These are phyloP conservation scores for Chionomys nivalis DNA, from an alignment of 2,113 vertebrate genomes.

Conservation along the genomic window DNA sequence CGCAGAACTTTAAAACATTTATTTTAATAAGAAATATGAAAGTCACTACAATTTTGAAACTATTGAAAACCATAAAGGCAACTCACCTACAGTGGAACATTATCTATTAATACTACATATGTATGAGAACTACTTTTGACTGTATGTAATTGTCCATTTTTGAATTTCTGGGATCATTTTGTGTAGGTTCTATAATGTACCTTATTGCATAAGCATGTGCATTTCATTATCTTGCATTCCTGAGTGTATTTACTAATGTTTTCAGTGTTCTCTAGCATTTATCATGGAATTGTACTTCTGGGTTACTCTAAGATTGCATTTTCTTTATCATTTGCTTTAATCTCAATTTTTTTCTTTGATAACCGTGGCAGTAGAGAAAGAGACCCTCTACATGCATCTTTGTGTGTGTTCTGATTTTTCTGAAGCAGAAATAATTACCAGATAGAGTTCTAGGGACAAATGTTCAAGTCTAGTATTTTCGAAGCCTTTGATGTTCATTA, in stretches of 20 bases:
- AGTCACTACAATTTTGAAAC: not conserved
- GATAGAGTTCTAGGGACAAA: not conserved
- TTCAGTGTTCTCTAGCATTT: not conserved
- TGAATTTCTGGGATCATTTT: not conserved
- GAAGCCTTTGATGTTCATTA: not conserved
- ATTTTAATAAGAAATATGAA: not conserved
- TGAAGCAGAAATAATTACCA: not conserved
- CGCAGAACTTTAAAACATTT: not conserved
- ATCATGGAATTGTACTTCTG: not conserved
- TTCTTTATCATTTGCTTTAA: constrained; percentile 29
- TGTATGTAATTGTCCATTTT: not conserved
- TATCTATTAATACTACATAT: not conserved
- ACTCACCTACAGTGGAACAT: not conserved
- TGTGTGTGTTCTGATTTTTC: constrained; percentile 9
- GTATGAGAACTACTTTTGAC: not conserved
- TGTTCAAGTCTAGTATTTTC: not conserved
- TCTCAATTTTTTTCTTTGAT: not conserved
- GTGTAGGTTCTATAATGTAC: not conserved
- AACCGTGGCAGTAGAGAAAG: not conserved
- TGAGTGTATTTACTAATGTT: not conserved
- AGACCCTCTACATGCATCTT: not conserved
- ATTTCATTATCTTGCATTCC: not conserved
- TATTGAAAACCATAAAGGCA: not conserved
- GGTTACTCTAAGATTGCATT: not conserved
- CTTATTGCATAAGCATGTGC: not conserved